These are phyloP conservation scores for Monodelphis domestica DNA, from an alignment of 2,797 vertebrate genomes.

Conservation along the genomic window DNA sequence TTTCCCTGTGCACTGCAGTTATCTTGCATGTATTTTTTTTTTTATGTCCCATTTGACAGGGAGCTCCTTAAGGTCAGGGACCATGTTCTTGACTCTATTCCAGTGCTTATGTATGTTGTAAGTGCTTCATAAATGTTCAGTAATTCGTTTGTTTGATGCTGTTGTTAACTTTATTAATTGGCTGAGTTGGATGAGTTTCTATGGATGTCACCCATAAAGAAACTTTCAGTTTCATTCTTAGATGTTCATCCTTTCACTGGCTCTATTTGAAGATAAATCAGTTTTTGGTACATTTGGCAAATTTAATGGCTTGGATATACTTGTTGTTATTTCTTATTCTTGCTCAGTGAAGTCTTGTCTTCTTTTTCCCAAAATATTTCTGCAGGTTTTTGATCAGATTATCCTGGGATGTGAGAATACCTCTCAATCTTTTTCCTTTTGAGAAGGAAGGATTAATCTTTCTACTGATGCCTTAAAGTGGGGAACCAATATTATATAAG, in stretches of 20 bases:
- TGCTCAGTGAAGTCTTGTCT: not conserved
- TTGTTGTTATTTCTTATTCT: not conserved
- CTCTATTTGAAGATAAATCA: not conserved
- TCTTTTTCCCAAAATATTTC: not conserved
- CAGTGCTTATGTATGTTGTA: too few relatives aligned
- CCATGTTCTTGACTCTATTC: not conserved
- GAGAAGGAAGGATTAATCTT: not conserved
- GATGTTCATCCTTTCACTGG: not conserved
- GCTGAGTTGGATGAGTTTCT: not conserved
- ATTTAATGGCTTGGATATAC: not conserved
- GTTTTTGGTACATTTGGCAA: not conserved
- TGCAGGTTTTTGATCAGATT: not conserved
- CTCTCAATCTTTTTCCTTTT: not conserved
- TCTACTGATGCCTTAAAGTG: not conserved
- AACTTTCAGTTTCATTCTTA: not conserved
- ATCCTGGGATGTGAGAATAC: not conserved
- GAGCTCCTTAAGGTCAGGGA: not conserved
- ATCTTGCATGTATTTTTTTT: not conserved
- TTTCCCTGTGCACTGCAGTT: not conserved
- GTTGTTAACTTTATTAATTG: not conserved
- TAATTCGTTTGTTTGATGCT: not conserved
- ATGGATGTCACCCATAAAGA: not conserved
- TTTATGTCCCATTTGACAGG: not conserved
- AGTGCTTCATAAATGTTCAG: not conserved
- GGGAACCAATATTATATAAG: not conserved